phyloP scores from a whole-genome alignment of 2,888 invertebrate species.

The Amiota mariae region DNA sequence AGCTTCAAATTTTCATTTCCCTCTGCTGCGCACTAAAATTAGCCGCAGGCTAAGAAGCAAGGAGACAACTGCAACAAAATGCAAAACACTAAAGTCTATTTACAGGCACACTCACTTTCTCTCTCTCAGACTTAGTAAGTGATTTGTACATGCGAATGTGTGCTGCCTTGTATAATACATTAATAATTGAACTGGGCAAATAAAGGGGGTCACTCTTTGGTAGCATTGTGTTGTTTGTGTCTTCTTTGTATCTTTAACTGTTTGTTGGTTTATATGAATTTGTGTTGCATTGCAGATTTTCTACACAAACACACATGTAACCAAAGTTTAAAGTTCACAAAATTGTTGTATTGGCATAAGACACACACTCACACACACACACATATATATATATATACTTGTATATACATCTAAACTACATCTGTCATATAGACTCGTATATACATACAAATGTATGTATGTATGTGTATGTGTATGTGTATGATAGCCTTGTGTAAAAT shows the following conservation, averaged over 20 bases:
- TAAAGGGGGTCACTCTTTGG: slow-evolving; percentile 9
- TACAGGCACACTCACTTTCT: neutral
- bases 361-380: slow-evolving; percentile 13
- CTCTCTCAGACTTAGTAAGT: neutral
- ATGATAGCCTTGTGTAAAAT: slow-evolving; percentile 64
- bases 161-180: slow-evolving; percentile 38
- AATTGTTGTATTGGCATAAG: neutral
- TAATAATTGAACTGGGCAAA: slow-evolving; percentile 41
- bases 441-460: neutral
- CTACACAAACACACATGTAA: slow-evolving; percentile 17
- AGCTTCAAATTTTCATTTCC: slow-evolving; percentile 10
- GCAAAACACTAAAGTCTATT: neutral
- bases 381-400: too few relatives aligned
- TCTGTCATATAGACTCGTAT: too few relatives aligned
- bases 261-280: slow-evolving; percentile 11
- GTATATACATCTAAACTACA: too few relatives aligned
- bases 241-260: slow-evolving; percentile 7
- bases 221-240: neutral
- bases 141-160: slow-evolving; percentile 30
- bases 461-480: slow-evolving; percentile 38
- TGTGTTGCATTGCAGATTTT: slow-evolving; percentile 22
- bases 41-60: neutral
- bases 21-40: slow-evolving; percentile 15
- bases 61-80: neutral
- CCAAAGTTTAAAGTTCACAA: slow-evolving; percentile 35